Evolutionary conservation across 2,797 vertebrate genomes (phyloP).

Genomic region (Spatula clypeata): DNA sequence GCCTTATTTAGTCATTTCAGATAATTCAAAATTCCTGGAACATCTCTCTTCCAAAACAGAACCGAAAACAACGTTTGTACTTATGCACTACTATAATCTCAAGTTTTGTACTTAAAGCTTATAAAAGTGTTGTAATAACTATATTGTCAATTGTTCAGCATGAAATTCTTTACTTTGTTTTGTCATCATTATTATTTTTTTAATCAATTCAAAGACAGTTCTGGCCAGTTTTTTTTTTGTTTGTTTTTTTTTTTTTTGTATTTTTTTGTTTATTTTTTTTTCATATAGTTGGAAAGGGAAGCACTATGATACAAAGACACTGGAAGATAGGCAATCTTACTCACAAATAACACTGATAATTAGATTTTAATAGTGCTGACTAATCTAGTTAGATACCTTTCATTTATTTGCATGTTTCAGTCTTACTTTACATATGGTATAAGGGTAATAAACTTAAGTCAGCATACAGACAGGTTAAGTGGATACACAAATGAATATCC

Average conservation of each 20-base stretch:
- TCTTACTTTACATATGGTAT: constrained; percentile 26
- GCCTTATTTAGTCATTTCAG: neutral
- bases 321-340: neutral
- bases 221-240: neutral
- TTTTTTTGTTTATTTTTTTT: neutral
- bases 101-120: neutral
- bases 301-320: neutral
- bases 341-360: constrained; percentile 4
- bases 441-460: constrained; percentile 4
- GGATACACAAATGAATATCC: neutral
- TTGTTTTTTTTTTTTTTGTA: neutral
- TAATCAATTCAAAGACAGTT: neutral
- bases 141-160: neutral
- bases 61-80: neutral
- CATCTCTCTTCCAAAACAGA: neutral
- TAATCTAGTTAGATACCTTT: neutral
- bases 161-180: neutral
- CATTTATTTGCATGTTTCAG: constrained; percentile 40
- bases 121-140: neutral
- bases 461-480: neutral
- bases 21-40: neutral
- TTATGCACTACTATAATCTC: neutral
- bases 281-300: neutral
- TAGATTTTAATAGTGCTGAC: constrained; percentile 21
- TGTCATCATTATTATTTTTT: neutral